These are phyloP conservation scores for Emydura subglobosa DNA, from an alignment of 2,113 vertebrate species.

Conservation along the genomic window DNA sequence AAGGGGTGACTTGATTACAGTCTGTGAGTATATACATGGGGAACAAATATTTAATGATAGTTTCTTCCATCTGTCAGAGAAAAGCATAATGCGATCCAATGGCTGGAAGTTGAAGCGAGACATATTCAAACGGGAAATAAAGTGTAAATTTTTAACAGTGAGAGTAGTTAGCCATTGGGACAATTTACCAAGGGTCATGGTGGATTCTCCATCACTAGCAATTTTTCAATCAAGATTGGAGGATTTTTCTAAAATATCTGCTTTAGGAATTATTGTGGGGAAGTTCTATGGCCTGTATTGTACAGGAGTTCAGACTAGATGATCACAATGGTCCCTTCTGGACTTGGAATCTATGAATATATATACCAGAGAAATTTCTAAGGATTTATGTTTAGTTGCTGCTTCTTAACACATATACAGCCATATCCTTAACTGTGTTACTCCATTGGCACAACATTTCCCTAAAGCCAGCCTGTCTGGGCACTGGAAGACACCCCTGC, in stretches of 20 bases:
- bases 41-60: not conserved
- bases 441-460: not conserved
- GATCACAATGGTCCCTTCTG: not conserved
- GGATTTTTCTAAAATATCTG: not conserved
- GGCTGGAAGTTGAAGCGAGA: not conserved
- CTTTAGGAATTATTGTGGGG: not conserved
- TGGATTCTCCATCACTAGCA: not conserved
- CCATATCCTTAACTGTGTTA: not conserved
- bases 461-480: not conserved
- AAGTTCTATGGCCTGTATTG: not conserved
- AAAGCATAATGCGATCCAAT: too few relatives aligned
- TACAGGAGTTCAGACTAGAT: not conserved
- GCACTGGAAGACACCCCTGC: not conserved
- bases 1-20: not conserved
- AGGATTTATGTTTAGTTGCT: not conserved
- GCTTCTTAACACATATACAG: not conserved
- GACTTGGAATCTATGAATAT: not conserved
- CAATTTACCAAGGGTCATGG: not conserved
- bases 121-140: not conserved
- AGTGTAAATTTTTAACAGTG: not conserved
- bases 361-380: not conserved
- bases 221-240: not conserved
- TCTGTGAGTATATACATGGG: not conserved
- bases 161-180: not conserved
- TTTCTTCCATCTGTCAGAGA: not conserved